phyloP scores from a whole-genome alignment of 1,140 invertebrate genomes.

The Cataglyphis hispanica region DNA sequence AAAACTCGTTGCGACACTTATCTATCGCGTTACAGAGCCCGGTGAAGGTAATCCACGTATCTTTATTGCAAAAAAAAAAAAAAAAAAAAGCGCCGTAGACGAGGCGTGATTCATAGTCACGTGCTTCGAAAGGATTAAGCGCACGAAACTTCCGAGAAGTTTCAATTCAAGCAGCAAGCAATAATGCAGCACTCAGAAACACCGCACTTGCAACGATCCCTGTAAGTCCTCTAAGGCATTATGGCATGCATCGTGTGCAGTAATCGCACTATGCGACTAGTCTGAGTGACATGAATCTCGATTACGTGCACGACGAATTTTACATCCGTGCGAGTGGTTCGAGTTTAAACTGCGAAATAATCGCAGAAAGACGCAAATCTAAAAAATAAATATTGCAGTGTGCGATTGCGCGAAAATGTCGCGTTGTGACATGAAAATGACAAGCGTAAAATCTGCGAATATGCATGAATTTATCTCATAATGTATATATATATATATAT shows the following conservation, averaged over 20 bases:
- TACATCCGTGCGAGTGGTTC: neutral
- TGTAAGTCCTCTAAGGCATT: constrained; percentile 47
- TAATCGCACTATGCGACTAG: constrained; percentile 37
- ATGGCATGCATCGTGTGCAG: constrained; percentile 40
- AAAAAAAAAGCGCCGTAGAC: neutral
- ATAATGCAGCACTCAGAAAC: constrained; percentile 34
- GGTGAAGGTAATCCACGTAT: neutral
- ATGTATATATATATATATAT: constrained; percentile 9
- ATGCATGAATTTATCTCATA: neutral
- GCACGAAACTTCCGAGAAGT: constrained; percentile 62
- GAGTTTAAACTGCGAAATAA: neutral
- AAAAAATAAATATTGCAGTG: neutral
- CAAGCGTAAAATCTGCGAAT: neutral
- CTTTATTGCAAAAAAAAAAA: neutral
- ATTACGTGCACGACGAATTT: constrained; percentile 53
- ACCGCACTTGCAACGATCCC: constrained; percentile 39
- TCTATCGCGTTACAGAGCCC: neutral
- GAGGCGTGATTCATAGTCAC: constrained; percentile 40
- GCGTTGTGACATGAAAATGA: neutral
- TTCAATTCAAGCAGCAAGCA: constrained; percentile 43
- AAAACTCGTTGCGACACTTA: neutral
- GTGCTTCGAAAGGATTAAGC: constrained; percentile 36
- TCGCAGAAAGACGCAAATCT: neutral
- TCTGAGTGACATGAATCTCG: neutral
- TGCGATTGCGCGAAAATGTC: neutral